Evolutionary conservation across 2,888 invertebrate genomes (phyloP).

Genomic region (Gortyna flavago): DNA sequence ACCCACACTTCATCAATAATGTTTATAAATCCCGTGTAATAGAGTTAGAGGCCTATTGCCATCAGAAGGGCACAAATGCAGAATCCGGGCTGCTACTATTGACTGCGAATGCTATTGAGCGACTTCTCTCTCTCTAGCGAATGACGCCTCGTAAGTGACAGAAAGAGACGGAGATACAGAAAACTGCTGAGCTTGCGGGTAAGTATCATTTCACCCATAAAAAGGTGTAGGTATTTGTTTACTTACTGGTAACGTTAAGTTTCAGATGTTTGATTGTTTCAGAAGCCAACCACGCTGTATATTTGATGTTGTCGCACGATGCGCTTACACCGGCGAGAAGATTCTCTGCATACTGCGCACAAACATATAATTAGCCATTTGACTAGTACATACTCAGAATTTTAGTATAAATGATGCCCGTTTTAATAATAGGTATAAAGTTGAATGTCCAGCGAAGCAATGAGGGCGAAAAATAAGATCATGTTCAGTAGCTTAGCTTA

Average conservation of each 20-base stretch:
- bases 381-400: background rate
- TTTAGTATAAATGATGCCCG: background rate
- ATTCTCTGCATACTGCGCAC: conserved; percentile 91
- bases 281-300: conserved; percentile 87
- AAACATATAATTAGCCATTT: background rate
- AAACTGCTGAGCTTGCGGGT: background rate
- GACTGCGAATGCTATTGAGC: background rate
- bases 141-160: background rate
- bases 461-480: background rate
- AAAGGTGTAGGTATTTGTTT: background rate
- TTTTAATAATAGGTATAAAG: background rate
- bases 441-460: background rate
- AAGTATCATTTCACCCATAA: background rate
- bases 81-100: background rate
- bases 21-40: no score
- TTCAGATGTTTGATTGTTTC: conserved; percentile 87
- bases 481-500: no score
- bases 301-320: conserved; percentile 91
- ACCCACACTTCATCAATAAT: no score
- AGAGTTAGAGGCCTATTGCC: no score
- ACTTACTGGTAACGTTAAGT: conserved; percentile 83
- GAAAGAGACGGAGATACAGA: background rate
- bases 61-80: no score
- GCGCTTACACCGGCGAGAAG: conserved; percentile 93
- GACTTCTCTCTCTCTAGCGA: background rate